Evolutionary conservation across 2,888 invertebrate genomes (phyloP), one percentile per base, ranked within the genome.

Genomic region (Sinhomidia bicolor): DNA sequence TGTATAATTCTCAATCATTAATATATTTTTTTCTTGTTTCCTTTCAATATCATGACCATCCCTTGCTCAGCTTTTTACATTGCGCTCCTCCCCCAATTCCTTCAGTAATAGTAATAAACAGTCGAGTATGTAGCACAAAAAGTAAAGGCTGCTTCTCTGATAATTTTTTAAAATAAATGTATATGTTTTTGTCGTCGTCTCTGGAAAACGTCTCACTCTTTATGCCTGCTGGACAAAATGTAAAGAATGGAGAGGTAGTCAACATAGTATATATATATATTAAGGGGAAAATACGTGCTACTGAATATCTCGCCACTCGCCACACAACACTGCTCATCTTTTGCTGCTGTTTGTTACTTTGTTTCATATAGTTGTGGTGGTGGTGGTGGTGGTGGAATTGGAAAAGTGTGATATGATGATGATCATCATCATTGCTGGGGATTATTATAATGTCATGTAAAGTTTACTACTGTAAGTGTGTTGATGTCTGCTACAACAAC

Each of bases 11-110:
- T 85, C 60, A 85, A 85, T 85, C 84, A 84, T 84, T 71, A 85
- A 85, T 84, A 32, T 81, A 60, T 74, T 85, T 76, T 60, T 79
- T 29, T 54, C 62, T 76, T 85, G 76, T 51, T 85, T 85, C 84
- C 84, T 85, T 76, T 85, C 84, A 85, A 85, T 85, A 85, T 62
- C 84, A 62, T 20, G 57, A 71, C 51, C 68, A 54, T 71, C 57
- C 83, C 74, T 74, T 83, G 74, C 57, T 36, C 51, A 47, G 29
- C 9, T 2, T 14, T 82, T 20, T 51, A 68, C 12, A 51, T n/a
- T 57, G 65, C 20, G 81, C 68, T 82, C 47, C 82, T 68, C 68
- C 68, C 51, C 54, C 54, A 14, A 23, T 14, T 29, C 47, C 41
- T 60, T 20, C 6, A 68, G 20, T 65, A 41, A 83, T 29, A 9